Conservation (phyloP, 2,888 invertebrate genomes). For the Dugesia japonica region DNA sequence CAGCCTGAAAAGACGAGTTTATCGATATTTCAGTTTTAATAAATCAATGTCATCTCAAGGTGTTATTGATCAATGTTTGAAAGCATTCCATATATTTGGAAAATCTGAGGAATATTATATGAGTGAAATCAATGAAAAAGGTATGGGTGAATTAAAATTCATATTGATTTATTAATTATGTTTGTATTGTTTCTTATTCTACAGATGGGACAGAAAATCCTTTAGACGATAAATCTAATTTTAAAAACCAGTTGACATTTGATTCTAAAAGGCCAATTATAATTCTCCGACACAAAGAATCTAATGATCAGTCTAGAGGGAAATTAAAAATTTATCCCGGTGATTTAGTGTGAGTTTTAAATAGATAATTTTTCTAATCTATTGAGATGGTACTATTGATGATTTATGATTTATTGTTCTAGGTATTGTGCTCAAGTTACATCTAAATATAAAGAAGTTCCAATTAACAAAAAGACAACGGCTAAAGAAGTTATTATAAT, state of each 20-base stretch:
- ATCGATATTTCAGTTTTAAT: conserved; percentile 25
- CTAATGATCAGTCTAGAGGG: conserved; percentile 64
- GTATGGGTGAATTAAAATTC: neutral
- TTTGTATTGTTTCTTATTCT: too few relatives aligned
- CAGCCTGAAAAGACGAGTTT: conserved; percentile 22
- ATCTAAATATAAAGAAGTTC: conserved; percentile 48
- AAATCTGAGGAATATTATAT: conserved; percentile 23
- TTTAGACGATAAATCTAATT: conserved; percentile 31
- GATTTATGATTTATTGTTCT: too few relatives aligned
- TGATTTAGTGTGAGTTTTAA: neutral
- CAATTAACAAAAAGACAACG: conserved; percentile 69
- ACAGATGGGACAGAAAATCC: conserved; percentile 30
- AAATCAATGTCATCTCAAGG: conserved; percentile 28
- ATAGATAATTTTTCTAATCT: too few relatives aligned
- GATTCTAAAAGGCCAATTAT: conserved; percentile 89
- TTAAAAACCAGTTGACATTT: conserved; percentile 41
- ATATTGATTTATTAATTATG: neutral
- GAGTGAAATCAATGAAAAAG: conserved; percentile 31
- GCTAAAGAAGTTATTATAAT: conserved; percentile 76
- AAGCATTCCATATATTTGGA: conserved; percentile 27
- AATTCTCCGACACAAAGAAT: conserved; percentile 73
- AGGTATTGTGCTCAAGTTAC: conserved; percentile 29
- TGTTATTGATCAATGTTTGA: conserved; percentile 24
- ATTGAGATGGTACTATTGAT: too few relatives aligned
- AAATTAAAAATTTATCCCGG: conserved; percentile 72